A percentile compares a stretch with the other conserved stretches of the same genome.
These are phyloP conservation scores for Epinephelus moara DNA, from an alignment of 2,113 vertebrate genomes.

Conservation along the genomic window DNA sequence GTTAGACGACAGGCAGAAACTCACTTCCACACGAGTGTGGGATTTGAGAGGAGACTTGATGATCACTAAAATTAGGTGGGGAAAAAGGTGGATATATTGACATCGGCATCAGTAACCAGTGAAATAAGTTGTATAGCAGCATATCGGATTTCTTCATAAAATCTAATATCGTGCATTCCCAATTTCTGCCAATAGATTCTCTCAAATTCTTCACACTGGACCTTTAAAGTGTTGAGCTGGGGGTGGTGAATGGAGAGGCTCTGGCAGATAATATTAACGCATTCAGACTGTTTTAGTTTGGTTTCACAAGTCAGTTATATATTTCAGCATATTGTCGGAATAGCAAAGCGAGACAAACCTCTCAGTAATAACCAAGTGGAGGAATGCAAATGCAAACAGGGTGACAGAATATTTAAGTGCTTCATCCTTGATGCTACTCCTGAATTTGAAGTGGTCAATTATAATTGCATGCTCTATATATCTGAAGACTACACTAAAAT, in stretches of 20 bases:
- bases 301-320: background rate
- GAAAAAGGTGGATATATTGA: too few relatives aligned
- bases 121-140: too few relatives aligned
- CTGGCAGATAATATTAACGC: background rate
- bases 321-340: background rate
- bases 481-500: conserved; percentile 12
- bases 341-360: background rate
- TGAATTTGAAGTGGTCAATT: conserved; percentile 24
- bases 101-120: too few relatives aligned
- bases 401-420: conserved; percentile 12
- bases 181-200: too few relatives aligned
- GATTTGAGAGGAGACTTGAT: too few relatives aligned
- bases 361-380: background rate
- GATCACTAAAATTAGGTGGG: too few relatives aligned
- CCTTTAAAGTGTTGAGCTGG: background rate
- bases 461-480: conserved; percentile 29
- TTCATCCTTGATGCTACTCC: conserved; percentile 24
- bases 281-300: background rate
- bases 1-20: too few relatives aligned
- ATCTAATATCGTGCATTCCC: too few relatives aligned
- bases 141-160: too few relatives aligned
- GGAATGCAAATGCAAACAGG: conserved; percentile 17
- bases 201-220: too few relatives aligned
- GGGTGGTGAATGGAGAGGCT: background rate
- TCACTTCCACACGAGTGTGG: too few relatives aligned